phyloP scores from a whole-genome alignment of 2,113 vertebrate genomes.

The Xenopus laevis region DNA sequence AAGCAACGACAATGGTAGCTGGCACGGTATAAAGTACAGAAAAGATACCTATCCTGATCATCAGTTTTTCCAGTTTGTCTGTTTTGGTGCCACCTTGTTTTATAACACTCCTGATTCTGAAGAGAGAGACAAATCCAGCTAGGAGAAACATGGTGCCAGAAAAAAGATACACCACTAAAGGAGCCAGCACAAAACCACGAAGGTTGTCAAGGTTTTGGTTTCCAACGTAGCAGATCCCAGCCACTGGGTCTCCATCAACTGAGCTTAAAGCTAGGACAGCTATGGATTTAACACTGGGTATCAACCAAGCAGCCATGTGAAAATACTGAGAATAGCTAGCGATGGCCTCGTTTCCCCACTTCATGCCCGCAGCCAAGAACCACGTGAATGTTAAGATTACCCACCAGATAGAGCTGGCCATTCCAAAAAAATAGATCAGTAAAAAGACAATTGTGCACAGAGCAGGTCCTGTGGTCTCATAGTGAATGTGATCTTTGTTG shows the following conservation, averaged over 20 bases:
- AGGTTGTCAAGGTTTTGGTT: slow-evolving; percentile 92
- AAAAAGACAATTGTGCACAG: slow-evolving; percentile 94
- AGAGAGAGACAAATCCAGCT: slow-evolving; percentile 87
- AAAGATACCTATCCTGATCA: slow-evolving; percentile 97
- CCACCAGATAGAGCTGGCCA: slow-evolving; percentile 99
- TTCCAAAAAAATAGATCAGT: slow-evolving; percentile 91
- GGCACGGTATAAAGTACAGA: slow-evolving; percentile 93
- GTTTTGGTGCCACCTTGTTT: slow-evolving; percentile 96
- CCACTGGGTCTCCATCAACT: slow-evolving; percentile 90
- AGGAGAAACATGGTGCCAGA: slow-evolving; percentile 89
- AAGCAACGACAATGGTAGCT: slow-evolving; percentile 87
- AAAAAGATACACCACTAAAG: slow-evolving; percentile 88
- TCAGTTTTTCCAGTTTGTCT: slow-evolving; percentile 95
- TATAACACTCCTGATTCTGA: slow-evolving; percentile 93
- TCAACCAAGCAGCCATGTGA: slow-evolving; percentile 92
- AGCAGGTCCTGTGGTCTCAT: slow-evolving; percentile 88
- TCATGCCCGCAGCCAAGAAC: slow-evolving; percentile 95
- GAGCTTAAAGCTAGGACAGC: slow-evolving; percentile 87
- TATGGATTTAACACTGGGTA: slow-evolving; percentile 89
- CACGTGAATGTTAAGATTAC: slow-evolving; percentile 94
- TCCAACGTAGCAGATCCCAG: slow-evolving; percentile 92
- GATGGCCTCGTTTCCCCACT: slow-evolving; percentile 97
- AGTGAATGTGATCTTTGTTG: slow-evolving; percentile 81
- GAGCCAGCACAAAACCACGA: slow-evolving; percentile 89
- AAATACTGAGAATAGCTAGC: slow-evolving; percentile 92